Conservation (phyloP, 2,888 invertebrate genomes). For the Drosophila flavopinicola region DNA sequence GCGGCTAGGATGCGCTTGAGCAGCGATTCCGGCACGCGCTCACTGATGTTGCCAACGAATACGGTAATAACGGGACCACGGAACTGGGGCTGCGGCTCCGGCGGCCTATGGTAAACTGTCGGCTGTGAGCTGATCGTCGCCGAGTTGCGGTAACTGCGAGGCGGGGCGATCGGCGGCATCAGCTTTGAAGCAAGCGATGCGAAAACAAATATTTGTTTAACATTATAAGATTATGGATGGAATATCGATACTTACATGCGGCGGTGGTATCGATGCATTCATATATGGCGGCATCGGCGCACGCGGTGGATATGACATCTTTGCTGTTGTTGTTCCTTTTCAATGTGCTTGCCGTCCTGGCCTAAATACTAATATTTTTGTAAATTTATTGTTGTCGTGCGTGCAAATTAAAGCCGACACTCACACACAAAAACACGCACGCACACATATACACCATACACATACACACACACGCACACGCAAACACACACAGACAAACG, state of each 20-base stretch:
- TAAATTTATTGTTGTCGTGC: constrained; percentile 51
- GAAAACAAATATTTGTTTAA: too few species aligned
- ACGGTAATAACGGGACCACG: constrained; percentile 97
- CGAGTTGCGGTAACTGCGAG: constrained; percentile 84
- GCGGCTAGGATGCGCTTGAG: constrained; percentile 95
- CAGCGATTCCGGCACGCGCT: constrained; percentile 97
- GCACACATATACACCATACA: constrained; percentile 9
- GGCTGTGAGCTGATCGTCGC: constrained; percentile 84
- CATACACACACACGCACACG: constrained; percentile 24
- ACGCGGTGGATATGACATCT: constrained; percentile 96
- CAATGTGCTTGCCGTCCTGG: constrained; percentile 14
- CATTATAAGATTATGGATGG: too few species aligned
- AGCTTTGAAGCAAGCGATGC: too few species aligned
- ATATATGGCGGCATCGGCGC: constrained; percentile 91
- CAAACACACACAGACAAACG: constrained; percentile 33
- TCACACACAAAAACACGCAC: constrained; percentile 31
- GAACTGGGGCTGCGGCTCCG: constrained; percentile 82
- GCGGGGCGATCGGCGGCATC: constrained; percentile 85
- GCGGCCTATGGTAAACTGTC: constrained; percentile 82
- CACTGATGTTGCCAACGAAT: constrained; percentile 92
- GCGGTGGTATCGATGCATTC: constrained; percentile 89
- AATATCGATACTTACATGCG: constrained; percentile 84
- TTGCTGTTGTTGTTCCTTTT: constrained; percentile 20
- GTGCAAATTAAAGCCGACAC: constrained; percentile 74
- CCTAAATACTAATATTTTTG: constrained; percentile 35